phyloP scores from a whole-genome alignment of 2,888 invertebrate species.

The Phalangium opilio region DNA sequence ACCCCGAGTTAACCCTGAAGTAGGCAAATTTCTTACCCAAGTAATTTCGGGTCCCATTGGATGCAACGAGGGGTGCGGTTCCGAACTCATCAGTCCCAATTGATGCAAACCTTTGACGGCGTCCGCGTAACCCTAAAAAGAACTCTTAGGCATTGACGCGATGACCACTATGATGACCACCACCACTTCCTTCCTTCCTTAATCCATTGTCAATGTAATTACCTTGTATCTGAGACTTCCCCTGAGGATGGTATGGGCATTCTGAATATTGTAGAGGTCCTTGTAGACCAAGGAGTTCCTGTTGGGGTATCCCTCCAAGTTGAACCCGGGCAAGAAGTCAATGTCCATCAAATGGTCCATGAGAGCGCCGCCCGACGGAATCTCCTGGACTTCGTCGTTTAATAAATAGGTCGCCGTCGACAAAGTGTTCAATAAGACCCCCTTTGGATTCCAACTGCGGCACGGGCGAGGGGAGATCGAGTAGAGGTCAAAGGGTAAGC shows the following conservation, averaged over 20 bases:
- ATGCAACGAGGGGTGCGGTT: conserved; percentile 76
- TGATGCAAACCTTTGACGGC: conserved; percentile 72
- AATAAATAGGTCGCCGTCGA: conserved; percentile 73
- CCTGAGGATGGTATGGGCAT: conserved; percentile 65
- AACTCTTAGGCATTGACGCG: too few species aligned
- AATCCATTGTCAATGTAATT: too few species aligned
- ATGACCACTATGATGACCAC: too few species aligned
- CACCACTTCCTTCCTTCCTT: too few species aligned
- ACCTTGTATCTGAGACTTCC: conserved; percentile 80
- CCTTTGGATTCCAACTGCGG: conserved; percentile 94
- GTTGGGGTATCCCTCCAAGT: conserved; percentile 91
- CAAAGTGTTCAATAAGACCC: conserved; percentile 76
- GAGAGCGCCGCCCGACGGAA: conserved; percentile 71
- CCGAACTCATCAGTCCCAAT: conserved; percentile 70
- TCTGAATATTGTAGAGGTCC: conserved; percentile 65
- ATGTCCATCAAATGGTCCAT: conserved; percentile 64
- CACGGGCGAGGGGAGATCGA: too few species aligned
- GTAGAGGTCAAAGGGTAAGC: too few species aligned
- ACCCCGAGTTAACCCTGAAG: too few species aligned
- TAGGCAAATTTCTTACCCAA: too few species aligned
- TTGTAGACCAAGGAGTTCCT: conserved; percentile 83
- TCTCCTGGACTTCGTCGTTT: conserved; percentile 67
- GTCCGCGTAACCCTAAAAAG: conserved; percentile 62
- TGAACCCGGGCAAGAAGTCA: conserved; percentile 89
- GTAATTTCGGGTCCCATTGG: conserved; percentile 88